These are phyloP conservation scores for Notamacropus eugenii DNA, from an alignment of 2,797 vertebrate genomes.

Conservation along the genomic window DNA sequence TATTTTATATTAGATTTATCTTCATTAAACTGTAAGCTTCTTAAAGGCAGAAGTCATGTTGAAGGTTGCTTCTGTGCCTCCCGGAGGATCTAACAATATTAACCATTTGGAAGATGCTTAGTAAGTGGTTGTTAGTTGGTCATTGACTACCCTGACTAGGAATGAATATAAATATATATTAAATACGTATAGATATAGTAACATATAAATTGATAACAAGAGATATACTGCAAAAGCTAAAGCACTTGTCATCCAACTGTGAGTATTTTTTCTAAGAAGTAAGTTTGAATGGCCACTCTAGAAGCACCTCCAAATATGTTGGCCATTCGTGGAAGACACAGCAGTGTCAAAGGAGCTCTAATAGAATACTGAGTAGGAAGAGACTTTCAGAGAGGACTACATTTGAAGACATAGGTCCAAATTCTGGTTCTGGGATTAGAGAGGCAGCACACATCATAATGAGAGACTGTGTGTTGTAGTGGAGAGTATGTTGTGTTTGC, in stretches of 20 bases:
- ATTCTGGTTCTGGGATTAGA: not conserved
- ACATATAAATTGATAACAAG: not conserved
- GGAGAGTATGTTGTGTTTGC: not conserved
- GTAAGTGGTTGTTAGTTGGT: not conserved
- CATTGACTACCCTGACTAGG: not conserved
- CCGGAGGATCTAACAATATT: not conserved
- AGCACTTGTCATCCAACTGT: not conserved
- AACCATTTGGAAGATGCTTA: not conserved
- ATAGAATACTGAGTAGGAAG: not conserved
- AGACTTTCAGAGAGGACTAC: not conserved
- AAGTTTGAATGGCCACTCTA: not conserved
- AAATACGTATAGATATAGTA: too few species aligned
- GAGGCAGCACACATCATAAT: not conserved
- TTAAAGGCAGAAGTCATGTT: not conserved
- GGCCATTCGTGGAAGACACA: not conserved
- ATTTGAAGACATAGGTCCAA: not conserved
- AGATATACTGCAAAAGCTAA: not conserved
- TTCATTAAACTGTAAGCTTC: not conserved
- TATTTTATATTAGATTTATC: not conserved
- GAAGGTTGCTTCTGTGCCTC: not conserved
- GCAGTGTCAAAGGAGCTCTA: not conserved
- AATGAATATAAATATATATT: not conserved
- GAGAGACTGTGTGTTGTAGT: not conserved
- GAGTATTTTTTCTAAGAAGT: not conserved
- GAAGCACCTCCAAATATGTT: not conserved